Base-by-base conservation (phyloP, 2,888 invertebrate species). In the Agrochola lota region DNA sequence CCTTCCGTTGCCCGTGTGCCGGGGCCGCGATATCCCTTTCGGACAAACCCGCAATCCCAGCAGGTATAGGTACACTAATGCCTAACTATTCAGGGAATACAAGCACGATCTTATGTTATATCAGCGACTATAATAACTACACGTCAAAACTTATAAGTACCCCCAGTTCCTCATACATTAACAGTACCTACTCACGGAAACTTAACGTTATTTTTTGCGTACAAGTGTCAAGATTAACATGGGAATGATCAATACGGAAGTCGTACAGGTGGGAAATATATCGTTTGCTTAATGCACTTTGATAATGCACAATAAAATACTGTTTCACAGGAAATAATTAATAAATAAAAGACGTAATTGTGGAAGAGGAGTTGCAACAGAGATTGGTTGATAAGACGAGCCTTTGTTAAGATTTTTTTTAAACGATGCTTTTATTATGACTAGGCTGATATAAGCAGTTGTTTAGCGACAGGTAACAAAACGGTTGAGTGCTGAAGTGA, bases 241-340 rank as follows among this genome's bases (percentile, higher is more conserved):
- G 66, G 64, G 74, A 84, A 84, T 87, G 40, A 76, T 87, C 75
- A 73, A 87, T 80, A 75, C 73, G 87, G 85, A 84, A 84, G 64
- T 35, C 1, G 12, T 71, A 8, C 20, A 74, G 26, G 49, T 86
- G 84, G 72, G 84, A 84, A 84, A 66, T 60, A 78, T 72, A 85
- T 77, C 43, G 63, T 62, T 62, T 46, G 71, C 46, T 55, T 26
- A 43, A 64, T 81, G 77, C 74, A 82, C 63, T 74, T 77, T 83
- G 71, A 83, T 86, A 78, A 83, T 83, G 78, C 84, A 86, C 74
- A 86, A 74, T 77, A 62, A 60, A 59, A 68, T 62, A 68, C 9
- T 15, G 60, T 26, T 86, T 86, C 84, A 59, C 86, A 83, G 12
- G 64, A 68, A 83, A 71, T 72, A 2, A 46, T 69, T 15, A 55